Percentiles rank a stretch among this genome's conserved stretches.
Conservation (phyloP, 2,888 invertebrate species). For the Hypolimnas misippus region DNA sequence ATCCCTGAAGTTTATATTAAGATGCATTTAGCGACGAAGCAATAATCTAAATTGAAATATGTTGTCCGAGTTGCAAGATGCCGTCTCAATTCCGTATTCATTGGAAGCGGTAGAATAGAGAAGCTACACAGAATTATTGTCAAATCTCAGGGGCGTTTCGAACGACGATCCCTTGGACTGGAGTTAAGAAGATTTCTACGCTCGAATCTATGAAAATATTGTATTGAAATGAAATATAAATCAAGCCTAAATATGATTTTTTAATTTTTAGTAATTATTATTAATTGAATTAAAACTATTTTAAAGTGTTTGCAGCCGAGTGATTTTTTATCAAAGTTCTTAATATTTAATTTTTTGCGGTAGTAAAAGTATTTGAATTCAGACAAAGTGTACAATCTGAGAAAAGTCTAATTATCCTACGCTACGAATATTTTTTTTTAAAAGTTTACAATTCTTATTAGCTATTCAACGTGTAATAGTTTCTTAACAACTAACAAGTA, state of each 20-base stretch:
- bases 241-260: background rate
- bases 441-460: too few species aligned
- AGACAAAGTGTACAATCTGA: too few species aligned
- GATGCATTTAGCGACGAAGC: slow-evolving; percentile 48
- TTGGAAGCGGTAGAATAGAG: slow-evolving; percentile 70
- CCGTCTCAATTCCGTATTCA: slow-evolving; percentile 75
- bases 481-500: too few species aligned
- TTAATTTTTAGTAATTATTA: background rate
- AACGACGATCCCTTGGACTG: slow-evolving; percentile 50
- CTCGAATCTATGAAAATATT: slow-evolving; percentile 13
- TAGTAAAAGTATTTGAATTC: too few species aligned
- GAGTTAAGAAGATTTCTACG: slow-evolving; percentile 48
- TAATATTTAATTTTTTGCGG: too few species aligned
- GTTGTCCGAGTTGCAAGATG: slow-evolving; percentile 63
- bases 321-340: too few species aligned
- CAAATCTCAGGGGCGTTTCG: slow-evolving; percentile 74
- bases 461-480: too few species aligned
- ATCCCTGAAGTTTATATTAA: slow-evolving; percentile 32
- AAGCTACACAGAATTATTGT: slow-evolving; percentile 78
- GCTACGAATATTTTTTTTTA: too few species aligned
- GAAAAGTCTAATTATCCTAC: too few species aligned
- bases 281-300: background rate
- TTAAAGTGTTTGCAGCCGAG: too few species aligned
- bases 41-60: slow-evolving; percentile 81
- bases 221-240: background rate